Evolutionary conservation across 2,888 invertebrate species (phyloP), one percentile per base, ranked within the genome.

Genomic region (Drosophila tripunctata): DNA sequence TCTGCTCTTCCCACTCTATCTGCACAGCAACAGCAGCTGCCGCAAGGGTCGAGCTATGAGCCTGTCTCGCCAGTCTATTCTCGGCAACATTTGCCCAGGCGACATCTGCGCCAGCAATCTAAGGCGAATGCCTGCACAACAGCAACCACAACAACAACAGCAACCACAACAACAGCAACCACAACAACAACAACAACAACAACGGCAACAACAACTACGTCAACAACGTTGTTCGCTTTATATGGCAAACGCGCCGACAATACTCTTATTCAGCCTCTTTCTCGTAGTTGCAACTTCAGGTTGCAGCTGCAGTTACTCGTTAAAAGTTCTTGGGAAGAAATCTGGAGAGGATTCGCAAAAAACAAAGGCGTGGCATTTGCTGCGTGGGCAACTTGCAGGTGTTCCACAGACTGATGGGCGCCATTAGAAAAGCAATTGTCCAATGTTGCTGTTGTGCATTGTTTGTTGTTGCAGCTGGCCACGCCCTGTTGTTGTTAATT

Each of bases 361-460:
- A n/a, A n/a, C n/a, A n/a, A 10, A 41, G 33, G 7, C 31, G 17
- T 24, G 48, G 30, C 40, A 40, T 21, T 31, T 30, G 15, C 31
- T 65, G 82, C 72, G 79, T 75, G 82, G 86, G 83, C 56, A 24
- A 27, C 21, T 62, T 79, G 81, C 80, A 86, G 86, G 81, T 81
- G 86, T 86, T 79, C 83, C 67, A 68, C 61, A 82, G 80, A 86
- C 86, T 73, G 77, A 83, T 79, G 73, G 76, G 76, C 83, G 73
- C 80, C 86, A 85, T 85, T 80, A 56, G 56, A 51, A 56, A 56
- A 51, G 51, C 56, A 69, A 72, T 64, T 60, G 72, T 63, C 21
- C 50, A 57, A 54, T 21, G 35, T 45, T 50, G 27, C 31, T 17
- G 15, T 12, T 40, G 19, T 47, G 12, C 21, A 33, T 8, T 14